Evolutionary conservation across 2,797 vertebrate genomes (phyloP).

Genomic region (Hoplostethus atlanticus): DNA sequence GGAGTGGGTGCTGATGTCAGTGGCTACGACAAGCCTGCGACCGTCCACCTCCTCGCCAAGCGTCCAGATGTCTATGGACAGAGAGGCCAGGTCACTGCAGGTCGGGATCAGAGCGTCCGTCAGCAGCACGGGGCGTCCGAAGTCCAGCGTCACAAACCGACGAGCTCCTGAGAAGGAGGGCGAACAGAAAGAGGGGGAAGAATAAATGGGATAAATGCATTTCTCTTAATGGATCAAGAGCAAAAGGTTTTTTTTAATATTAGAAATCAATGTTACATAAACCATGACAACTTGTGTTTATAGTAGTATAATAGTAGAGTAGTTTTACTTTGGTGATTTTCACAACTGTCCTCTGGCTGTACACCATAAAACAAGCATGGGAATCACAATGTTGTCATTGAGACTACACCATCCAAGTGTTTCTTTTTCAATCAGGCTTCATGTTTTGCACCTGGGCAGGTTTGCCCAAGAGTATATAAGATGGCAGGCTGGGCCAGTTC

Average conservation of each 20-base stretch:
- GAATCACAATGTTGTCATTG: no score
- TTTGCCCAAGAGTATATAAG: no score
- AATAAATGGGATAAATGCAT: background rate
- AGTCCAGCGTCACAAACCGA: slow-evolving; percentile 97
- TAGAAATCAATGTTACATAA: background rate
- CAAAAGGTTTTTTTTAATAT: background rate
- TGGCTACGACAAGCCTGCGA: slow-evolving; percentile 95
- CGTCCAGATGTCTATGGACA: slow-evolving; percentile 99
- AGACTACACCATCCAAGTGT: no score
- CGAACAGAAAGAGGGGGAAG: background rate
- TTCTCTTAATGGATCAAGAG: background rate
- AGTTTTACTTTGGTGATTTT: no score
- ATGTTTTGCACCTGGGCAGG: no score
- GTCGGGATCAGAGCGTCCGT: slow-evolving; percentile 97
- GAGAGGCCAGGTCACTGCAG: slow-evolving; percentile 95
- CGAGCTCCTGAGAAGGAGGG: slow-evolving; percentile 88
- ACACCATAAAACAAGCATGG: no score
- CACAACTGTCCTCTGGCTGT: no score
- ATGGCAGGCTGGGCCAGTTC: no score
- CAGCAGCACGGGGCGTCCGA: slow-evolving; percentile 94
- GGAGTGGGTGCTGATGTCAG: slow-evolving; percentile 98
- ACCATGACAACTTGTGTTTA: background rate
- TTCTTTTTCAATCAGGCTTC: no score
- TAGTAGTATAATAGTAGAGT: background rate
- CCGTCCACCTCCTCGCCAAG: slow-evolving; percentile 98